Conservation (phyloP, 64 coral and sea anemone genomes). For the Platygyra sinensis region DNA sequence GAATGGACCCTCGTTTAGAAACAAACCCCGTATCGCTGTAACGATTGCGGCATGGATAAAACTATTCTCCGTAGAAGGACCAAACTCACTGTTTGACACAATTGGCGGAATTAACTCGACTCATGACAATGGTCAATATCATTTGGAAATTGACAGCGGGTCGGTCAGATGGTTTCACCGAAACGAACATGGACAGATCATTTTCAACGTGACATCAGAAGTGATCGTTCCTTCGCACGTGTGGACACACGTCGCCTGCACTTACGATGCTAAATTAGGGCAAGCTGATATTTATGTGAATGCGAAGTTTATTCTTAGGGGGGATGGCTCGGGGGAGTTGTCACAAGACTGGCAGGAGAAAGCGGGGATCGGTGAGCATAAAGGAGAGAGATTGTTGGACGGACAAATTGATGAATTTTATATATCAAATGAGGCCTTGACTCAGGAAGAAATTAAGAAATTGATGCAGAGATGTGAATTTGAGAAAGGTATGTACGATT, state of each 20-base stretch:
- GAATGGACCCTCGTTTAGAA: conserved; percentile 68
- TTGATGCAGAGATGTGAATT: conserved; percentile 95
- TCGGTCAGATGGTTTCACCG: conserved; percentile 90
- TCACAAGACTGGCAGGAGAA: conserved; percentile 94
- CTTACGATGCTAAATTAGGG: conserved; percentile 64
- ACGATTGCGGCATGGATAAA: conserved; percentile 96
- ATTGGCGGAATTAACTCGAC: conserved; percentile 82
- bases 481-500: conserved; percentile 82
- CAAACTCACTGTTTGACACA: conserved; percentile 89
- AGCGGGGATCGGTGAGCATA: conserved; percentile 91
- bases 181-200: conserved; percentile 69
- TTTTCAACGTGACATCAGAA: conserved; percentile 86
- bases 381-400: conserved; percentile 65
- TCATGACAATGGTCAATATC: conserved; percentile 82
- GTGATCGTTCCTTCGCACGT: conserved; percentile 56
- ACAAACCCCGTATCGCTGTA: conserved; percentile 78
- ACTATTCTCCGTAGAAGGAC: conserved; percentile 61
- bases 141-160: conserved; percentile 80
- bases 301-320: conserved; percentile 88
- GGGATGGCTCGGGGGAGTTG: conserved; percentile 82
- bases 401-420: conserved; percentile 92
- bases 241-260: conserved; percentile 91
- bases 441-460: conserved; percentile 86
- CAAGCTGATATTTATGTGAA: conserved; percentile 90
- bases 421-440: conserved; percentile 84